These are phyloP conservation scores for Papilio dardanus DNA, from an alignment of 1,140 invertebrate species.

Conservation along the genomic window DNA sequence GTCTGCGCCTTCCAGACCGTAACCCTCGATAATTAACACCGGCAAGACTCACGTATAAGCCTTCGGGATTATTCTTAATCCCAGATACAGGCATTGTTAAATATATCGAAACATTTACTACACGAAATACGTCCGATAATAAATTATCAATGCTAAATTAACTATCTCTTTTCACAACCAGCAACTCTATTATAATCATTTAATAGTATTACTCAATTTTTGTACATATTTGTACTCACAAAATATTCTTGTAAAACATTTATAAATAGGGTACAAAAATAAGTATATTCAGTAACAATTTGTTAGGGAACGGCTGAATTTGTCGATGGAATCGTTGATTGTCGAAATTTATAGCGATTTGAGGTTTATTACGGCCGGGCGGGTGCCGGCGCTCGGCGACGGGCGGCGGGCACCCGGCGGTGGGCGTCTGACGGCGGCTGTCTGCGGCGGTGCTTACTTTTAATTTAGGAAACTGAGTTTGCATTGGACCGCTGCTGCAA, in stretches of 20 bases:
- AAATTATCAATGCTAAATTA: too few relatives aligned
- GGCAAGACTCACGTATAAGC: conserved; percentile 13
- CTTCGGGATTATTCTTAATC: not conserved
- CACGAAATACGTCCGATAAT: too few relatives aligned
- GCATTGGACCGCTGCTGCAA: conserved; percentile 46
- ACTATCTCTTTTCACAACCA: too few relatives aligned
- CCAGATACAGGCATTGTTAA: not conserved
- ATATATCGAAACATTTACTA: not conserved
- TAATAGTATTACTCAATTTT: too few relatives aligned
- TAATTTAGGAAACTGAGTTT: conserved; percentile 64
- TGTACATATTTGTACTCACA: not conserved
- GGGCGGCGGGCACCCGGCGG: conserved; percentile 35
- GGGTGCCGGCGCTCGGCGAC: conserved; percentile 18
- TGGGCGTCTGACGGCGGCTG: conserved; percentile 31
- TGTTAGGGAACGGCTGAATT: conserved; percentile 46
- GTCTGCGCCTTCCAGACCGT: not conserved
- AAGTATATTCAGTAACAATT: conserved; percentile 30
- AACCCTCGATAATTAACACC: not conserved
- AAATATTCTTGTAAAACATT: not conserved
- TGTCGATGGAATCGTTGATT: conserved; percentile 50
- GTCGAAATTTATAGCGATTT: conserved; percentile 57
- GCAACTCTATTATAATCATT: too few relatives aligned
- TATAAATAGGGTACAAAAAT: not conserved
- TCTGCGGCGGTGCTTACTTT: conserved; percentile 56
- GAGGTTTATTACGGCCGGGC: conserved; percentile 46